Conservation (phyloP, 2,888 invertebrate species). For the Tholera decimalis region DNA sequence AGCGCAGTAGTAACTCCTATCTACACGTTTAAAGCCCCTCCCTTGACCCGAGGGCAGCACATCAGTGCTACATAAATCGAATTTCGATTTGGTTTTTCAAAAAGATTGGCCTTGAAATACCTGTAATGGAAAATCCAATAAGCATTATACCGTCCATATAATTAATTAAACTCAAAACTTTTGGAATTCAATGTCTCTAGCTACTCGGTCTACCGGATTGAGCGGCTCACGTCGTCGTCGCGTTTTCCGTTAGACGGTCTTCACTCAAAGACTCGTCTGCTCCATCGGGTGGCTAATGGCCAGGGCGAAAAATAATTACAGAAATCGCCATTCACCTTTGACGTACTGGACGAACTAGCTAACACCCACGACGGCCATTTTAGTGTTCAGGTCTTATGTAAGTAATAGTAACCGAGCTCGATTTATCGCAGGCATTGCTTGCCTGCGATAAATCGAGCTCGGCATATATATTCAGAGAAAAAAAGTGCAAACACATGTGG, state of each 20-base stretch:
- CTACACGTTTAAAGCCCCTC: neutral
- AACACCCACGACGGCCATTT: neutral
- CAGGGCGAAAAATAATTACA: conserved; percentile 11
- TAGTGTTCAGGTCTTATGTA: neutral
- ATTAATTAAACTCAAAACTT: conserved; percentile 6
- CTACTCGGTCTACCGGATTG: conserved; percentile 12
- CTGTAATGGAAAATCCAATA: neutral
- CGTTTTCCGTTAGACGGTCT: conserved; percentile 24
- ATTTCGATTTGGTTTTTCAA: neutral
- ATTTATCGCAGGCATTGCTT: conserved; percentile 12
- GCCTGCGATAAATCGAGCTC: too few relatives aligned
- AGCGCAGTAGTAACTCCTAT: neutral
- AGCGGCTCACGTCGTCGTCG: neutral
- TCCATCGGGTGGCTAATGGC: conserved; percentile 6
- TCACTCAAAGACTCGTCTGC: conserved; percentile 18
- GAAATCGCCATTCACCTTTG: conserved; percentile 17
- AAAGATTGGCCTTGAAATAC: neutral
- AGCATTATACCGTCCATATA: neutral
- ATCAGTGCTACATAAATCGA: neutral
- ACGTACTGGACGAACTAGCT: conserved; percentile 3
- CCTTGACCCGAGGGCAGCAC: neutral
- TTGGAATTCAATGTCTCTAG: neutral
- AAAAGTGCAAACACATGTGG: conserved; percentile 22
- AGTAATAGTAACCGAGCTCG: conserved; percentile 5
- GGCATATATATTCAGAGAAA: conserved; percentile 23